Base-by-base conservation (phyloP, 2,888 invertebrate genomes). In the Alviniconcha strummeri region DNA sequence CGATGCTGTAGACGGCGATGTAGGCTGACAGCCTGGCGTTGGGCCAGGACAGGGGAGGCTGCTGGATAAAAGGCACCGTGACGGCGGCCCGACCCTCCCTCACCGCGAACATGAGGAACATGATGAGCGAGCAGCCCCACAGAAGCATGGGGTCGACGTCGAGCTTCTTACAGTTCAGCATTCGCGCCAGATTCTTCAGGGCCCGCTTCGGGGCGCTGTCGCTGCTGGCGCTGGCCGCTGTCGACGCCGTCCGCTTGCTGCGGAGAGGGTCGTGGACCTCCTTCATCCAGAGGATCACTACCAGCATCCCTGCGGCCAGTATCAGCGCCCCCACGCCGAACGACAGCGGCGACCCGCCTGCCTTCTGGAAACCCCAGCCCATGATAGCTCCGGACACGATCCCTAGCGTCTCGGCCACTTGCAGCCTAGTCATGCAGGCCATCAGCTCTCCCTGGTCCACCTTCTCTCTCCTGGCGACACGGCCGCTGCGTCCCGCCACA, bases 71-170 rank as follows among this genome's bases (percentile, higher is more conserved):
- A 55, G 56, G 55, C 9, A 56, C 6, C 5, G 36, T 60, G 19
- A 80, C 2, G 54, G 80, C 36, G n/a, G 15, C 80, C 54, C 80
- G 17, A 5, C 80, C 80, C 54, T 80, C 80, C 55, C 17, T 67
- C 55, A 52, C 52, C 8, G 11, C 55, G 54, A 19, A 17, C 69
- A 80, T 80, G 55, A 67, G 55, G 55, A 80, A 80, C 15, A 55
- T 64, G 69, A 80, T n/a, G 36, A 80, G 54, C n/a, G n/a, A 13
- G 69, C 80, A 80, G 17, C 80, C 69, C 80, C 80, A 80, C 80
- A 80, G 52, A n/a, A 64, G 9, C 55, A 55, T 55, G n/a, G 55
- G 67, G 69, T 67, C 69, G 55, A 80, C 36, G 54, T 36, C 64
- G 6, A 78, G 19, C 60, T n/a, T 4, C 11, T 57, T 13, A 52